phyloP scores from a whole-genome alignment of 2,888 invertebrate species.

The Lepidochitona cinerea region DNA sequence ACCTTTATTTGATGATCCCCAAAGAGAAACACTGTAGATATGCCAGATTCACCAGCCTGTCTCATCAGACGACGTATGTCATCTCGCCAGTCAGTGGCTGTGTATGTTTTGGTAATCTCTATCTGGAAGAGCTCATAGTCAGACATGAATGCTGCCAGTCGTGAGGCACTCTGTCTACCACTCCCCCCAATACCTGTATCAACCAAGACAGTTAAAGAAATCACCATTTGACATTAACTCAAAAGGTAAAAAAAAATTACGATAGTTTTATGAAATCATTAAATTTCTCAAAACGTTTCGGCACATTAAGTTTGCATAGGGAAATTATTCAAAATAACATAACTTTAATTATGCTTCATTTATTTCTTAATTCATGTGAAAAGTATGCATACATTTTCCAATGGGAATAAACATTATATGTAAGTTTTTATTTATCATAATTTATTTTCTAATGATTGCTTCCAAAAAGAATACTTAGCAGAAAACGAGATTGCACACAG shows the following conservation, averaged over 20 bases:
- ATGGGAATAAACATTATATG: too few relatives aligned
- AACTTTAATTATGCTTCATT: too few relatives aligned
- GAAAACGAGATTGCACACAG: too few relatives aligned
- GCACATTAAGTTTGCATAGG: too few relatives aligned
- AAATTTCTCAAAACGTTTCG: neutral
- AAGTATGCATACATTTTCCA: too few relatives aligned
- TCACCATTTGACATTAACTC: neutral
- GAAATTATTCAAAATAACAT: too few relatives aligned
- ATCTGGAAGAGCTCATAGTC: constrained; percentile 70
- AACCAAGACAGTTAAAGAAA: neutral
- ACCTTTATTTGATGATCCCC: constrained; percentile 70
- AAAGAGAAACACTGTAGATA: constrained; percentile 67
- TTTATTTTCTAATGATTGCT: too few relatives aligned
- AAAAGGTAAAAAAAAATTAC: neutral
- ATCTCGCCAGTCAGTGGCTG: constrained; percentile 65
- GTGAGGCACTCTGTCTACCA: constrained; percentile 68
- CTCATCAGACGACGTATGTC: constrained; percentile 66
- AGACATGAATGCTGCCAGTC: constrained; percentile 68
- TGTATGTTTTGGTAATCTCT: constrained; percentile 69
- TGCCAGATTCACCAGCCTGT: constrained; percentile 64
- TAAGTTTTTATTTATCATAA: too few relatives aligned
- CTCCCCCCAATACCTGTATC: constrained; percentile 69
- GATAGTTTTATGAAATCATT: too few relatives aligned
- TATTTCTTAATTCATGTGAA: too few relatives aligned
- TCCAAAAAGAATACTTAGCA: too few relatives aligned